phyloP scores from a whole-genome alignment of 2,113 vertebrate genomes.

The Elaphurus davidianus region DNA sequence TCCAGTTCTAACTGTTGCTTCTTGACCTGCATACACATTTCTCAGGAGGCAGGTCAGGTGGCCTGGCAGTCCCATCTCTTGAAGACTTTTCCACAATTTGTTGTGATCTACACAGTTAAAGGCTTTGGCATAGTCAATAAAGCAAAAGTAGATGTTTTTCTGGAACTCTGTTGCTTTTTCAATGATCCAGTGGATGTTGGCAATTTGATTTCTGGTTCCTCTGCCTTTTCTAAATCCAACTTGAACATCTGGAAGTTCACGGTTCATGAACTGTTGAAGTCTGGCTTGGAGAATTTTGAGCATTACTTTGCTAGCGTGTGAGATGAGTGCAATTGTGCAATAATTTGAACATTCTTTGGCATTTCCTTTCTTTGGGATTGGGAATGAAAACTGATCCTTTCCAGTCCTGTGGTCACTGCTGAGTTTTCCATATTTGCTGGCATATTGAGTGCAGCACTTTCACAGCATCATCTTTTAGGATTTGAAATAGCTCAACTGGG shows the following conservation, averaged over 20 bases:
- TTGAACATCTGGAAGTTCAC: background rate
- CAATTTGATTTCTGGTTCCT: background rate
- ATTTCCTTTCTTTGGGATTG: background rate
- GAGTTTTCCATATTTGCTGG: background rate
- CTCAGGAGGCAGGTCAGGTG: background rate
- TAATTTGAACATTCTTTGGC: background rate
- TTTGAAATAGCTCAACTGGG: background rate
- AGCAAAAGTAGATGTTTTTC: background rate
- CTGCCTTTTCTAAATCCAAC: background rate
- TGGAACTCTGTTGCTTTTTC: background rate
- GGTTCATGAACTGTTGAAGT: background rate
- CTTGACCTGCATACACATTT: background rate
- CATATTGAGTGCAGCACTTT: background rate
- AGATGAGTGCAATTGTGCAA: background rate
- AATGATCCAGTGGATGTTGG: background rate
- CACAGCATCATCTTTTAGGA: background rate
- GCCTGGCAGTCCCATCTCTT: background rate
- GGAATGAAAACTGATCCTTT: background rate
- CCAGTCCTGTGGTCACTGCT: background rate
- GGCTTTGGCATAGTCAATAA: background rate
- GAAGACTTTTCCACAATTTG: background rate
- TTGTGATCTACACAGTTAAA: background rate
- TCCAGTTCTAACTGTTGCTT: background rate
- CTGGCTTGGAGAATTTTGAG: background rate
- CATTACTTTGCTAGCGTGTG: background rate